Evolutionary conservation across 2,113 vertebrate genomes (phyloP).

Genomic region (Poecile atricapillus): DNA sequence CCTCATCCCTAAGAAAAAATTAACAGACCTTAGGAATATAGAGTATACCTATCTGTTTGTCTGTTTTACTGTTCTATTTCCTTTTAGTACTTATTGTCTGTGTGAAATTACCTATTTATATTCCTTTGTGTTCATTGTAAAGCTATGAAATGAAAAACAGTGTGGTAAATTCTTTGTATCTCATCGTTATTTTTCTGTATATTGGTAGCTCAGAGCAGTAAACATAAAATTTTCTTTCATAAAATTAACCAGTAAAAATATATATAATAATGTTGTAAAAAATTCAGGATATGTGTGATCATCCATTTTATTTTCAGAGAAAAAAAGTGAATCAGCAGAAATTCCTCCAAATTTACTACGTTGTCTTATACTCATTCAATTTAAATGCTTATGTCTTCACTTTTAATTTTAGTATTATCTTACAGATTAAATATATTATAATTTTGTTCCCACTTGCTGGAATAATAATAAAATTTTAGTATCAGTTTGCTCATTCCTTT

Average conservation of each 20-base stretch:
- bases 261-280: not conserved
- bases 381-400: not conserved
- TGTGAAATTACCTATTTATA: not conserved
- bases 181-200: not conserved
- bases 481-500: constrained; percentile 54
- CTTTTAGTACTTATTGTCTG: not conserved
- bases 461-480: not conserved
- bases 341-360: not conserved
- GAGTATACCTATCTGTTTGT: not conserved
- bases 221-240: not conserved
- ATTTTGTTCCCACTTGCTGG: not conserved
- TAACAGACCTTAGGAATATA: not conserved
- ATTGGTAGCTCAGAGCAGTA: not conserved
- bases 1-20: not conserved
- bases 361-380: not conserved
- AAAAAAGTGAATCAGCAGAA: not conserved
- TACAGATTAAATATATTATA: not conserved
- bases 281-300: not conserved
- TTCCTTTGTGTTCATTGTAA: not conserved
- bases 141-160: not conserved
- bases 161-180: not conserved
- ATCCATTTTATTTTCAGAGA: not conserved
- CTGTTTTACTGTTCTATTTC: constrained; percentile 3
- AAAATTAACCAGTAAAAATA: not conserved
- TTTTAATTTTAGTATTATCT: not conserved